These are phyloP conservation scores for Drosophila fulvimacula DNA, from an alignment of 2,888 invertebrate genomes.

Conservation along the genomic window DNA sequence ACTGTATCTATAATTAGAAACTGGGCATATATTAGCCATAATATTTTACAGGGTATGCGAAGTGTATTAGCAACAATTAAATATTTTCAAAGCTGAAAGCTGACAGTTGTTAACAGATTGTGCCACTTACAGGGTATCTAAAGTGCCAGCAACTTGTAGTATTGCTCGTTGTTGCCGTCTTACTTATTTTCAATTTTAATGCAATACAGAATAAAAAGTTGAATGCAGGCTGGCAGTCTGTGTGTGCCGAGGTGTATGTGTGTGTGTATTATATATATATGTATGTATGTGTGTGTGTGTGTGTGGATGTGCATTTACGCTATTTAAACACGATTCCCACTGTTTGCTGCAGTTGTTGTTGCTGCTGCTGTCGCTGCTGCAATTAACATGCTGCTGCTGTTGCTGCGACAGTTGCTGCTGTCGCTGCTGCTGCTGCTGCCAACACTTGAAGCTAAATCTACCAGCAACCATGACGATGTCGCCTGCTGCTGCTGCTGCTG, in stretches of 20 bases:
- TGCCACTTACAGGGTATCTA: slow-evolving; percentile 22
- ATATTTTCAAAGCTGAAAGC: background rate
- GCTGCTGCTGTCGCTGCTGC: slow-evolving; percentile 42
- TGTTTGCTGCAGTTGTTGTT: slow-evolving; percentile 57
- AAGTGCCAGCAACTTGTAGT: background rate
- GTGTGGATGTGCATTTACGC: slow-evolving; percentile 54
- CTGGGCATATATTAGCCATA: too few species aligned
- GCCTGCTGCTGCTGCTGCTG: slow-evolving; percentile 24
- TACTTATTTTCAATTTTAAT: slow-evolving; percentile 60
- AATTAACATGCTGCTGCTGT: slow-evolving; percentile 58
- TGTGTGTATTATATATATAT: slow-evolving; percentile 11
- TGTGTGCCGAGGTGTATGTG: slow-evolving; percentile 8
- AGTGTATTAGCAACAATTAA: background rate
- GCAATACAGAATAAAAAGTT: slow-evolving; percentile 46
- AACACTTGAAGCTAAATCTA: slow-evolving; percentile 58
- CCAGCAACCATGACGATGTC: slow-evolving; percentile 26
- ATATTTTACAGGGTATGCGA: too few species aligned
- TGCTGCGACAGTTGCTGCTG: slow-evolving; percentile 33
- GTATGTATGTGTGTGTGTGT: slow-evolving; percentile 14
- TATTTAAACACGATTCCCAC: slow-evolving; percentile 70
- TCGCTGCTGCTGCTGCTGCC: slow-evolving; percentile 28
- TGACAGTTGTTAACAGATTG: too few species aligned
- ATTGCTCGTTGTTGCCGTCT: slow-evolving; percentile 6
- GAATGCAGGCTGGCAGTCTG: slow-evolving; percentile 8
- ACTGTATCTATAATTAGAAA: too few species aligned